Percentiles rank a stretch among this genome's conserved stretches.
These are phyloP conservation scores for Hestina assimilis DNA, from an alignment of 1,140 invertebrate genomes.

Conservation along the genomic window DNA sequence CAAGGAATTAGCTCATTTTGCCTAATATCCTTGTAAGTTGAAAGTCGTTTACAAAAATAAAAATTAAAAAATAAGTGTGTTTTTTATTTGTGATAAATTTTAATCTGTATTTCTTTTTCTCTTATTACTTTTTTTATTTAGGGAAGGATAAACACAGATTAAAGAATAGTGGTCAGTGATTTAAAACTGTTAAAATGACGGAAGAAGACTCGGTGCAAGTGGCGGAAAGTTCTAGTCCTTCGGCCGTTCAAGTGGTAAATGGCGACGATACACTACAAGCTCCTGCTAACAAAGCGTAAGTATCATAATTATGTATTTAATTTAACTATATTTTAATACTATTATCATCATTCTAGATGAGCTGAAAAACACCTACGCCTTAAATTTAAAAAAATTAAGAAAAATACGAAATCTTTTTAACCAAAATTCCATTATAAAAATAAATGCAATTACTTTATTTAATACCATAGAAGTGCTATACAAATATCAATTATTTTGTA, in stretches of 20 bases:
- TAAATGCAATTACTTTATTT: too few relatives aligned
- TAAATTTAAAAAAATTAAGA: too few relatives aligned
- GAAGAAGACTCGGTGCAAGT: slow-evolving; percentile 47
- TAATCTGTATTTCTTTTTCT: slow-evolving; percentile 12
- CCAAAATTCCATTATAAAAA: too few relatives aligned
- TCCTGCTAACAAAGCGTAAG: slow-evolving; percentile 34
- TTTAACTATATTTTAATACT: background rate
- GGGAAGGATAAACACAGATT: slow-evolving; percentile 13
- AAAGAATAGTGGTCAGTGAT: slow-evolving; percentile 6
- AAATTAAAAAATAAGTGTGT: background rate
- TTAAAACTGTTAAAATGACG: slow-evolving; percentile 38
- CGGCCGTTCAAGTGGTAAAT: slow-evolving; percentile 22
- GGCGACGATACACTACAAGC: slow-evolving; percentile 20
- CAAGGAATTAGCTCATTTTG: slow-evolving; percentile 41
- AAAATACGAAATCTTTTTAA: too few relatives aligned
- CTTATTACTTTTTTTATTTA: background rate
- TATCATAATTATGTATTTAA: slow-evolving; percentile 7
- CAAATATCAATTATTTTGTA: too few relatives aligned
- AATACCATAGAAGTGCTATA: too few relatives aligned
- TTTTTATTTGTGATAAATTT: background rate
- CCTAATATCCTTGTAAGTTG: slow-evolving; percentile 41
- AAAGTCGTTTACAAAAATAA: background rate
- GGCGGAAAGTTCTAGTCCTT: slow-evolving; percentile 29
- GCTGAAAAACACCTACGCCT: too few relatives aligned
- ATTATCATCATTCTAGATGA: too few relatives aligned